phyloP scores from a whole-genome alignment of 2,888 invertebrate species.

The Apoda limacodes region DNA sequence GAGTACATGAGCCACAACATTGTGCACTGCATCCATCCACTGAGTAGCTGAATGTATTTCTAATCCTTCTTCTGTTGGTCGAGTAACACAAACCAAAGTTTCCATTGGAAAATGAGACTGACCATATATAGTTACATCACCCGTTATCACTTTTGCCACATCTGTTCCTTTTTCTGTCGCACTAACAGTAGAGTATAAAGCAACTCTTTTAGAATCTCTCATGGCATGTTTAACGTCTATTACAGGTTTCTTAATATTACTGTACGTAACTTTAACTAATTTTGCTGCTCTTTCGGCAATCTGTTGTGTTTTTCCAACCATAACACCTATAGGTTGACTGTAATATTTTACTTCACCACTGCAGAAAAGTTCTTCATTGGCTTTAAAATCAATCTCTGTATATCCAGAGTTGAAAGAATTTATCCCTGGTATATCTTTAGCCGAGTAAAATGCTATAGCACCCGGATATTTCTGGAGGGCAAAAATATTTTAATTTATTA shows the following conservation, averaged over 20 bases:
- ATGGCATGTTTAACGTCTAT: slow-evolving; percentile 29
- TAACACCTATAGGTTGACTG: slow-evolving; percentile 38
- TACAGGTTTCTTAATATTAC: slow-evolving; percentile 36
- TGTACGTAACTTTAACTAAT: slow-evolving; percentile 65
- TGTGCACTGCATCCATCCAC: slow-evolving; percentile 68
- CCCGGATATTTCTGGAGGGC: slow-evolving; percentile 67
- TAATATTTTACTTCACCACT: slow-evolving; percentile 30
- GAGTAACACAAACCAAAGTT: slow-evolving; percentile 70
- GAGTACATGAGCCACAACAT: slow-evolving; percentile 61
- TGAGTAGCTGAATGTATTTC: slow-evolving; percentile 73
- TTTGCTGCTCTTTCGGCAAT: slow-evolving; percentile 67
- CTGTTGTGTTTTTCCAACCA: slow-evolving; percentile 68
- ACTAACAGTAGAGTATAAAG: slow-evolving; percentile 15
- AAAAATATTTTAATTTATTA: background rate
- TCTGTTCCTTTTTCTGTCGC: slow-evolving; percentile 39
- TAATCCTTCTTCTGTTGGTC: slow-evolving; percentile 77
- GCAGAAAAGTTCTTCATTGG: slow-evolving; percentile 51
- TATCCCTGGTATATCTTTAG: slow-evolving; percentile 74
- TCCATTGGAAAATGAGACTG: slow-evolving; percentile 84
- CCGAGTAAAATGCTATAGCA: slow-evolving; percentile 71
- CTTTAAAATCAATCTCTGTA: slow-evolving; percentile 17
- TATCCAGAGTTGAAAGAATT: slow-evolving; percentile 64
- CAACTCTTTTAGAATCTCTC: slow-evolving; percentile 24
- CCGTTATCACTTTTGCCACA: slow-evolving; percentile 48
- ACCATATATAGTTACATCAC: slow-evolving; percentile 57